Percentiles rank a stretch among this genome's conserved stretches.
Evolutionary conservation across 2,113 vertebrate species (phyloP).

Genomic region (Chionodraco myersi): DNA sequence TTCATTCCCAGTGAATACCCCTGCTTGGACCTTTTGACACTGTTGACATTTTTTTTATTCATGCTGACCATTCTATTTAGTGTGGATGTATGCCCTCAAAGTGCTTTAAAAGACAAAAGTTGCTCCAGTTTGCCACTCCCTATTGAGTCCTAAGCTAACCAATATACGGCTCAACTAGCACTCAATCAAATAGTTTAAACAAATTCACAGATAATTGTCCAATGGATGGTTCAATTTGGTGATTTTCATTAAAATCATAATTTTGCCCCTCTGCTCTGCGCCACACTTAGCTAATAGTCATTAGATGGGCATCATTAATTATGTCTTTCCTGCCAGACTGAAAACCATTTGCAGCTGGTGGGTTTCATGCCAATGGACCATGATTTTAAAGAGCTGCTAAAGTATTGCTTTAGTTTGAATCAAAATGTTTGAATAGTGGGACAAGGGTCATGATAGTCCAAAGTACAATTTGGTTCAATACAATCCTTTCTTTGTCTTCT

Average conservation of each 20-base stretch:
- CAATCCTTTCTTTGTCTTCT: slow-evolving; percentile 27
- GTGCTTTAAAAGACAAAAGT: slow-evolving; percentile 13
- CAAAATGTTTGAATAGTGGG: slow-evolving; percentile 27
- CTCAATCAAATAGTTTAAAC: slow-evolving; percentile 48
- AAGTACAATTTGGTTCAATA: slow-evolving; percentile 21
- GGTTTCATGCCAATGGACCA: slow-evolving; percentile 37
- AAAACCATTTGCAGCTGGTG: slow-evolving; percentile 61
- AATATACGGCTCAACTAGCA: slow-evolving; percentile 35
- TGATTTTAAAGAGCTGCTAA: slow-evolving; percentile 49
- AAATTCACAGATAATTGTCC: slow-evolving; percentile 64
- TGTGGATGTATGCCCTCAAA: background rate
- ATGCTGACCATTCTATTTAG: background rate
- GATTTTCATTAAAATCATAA: slow-evolving; percentile 73
- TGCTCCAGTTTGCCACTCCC: background rate
- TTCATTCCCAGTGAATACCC: background rate
- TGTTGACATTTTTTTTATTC: background rate
- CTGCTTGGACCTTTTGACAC: background rate
- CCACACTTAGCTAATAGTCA: slow-evolving; percentile 70
- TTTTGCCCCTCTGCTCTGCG: slow-evolving; percentile 58
- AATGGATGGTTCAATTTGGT: slow-evolving; percentile 63
- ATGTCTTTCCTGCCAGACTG: slow-evolving; percentile 60
- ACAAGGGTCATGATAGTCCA: slow-evolving; percentile 24
- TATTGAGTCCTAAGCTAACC: slow-evolving; percentile 32
- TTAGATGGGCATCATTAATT: slow-evolving; percentile 74
- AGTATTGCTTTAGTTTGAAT: slow-evolving; percentile 25